Percentiles rank a stretch among this genome's conserved stretches.
These are phyloP conservation scores for Lepidurus packardi DNA, from an alignment of 1,140 invertebrate species.

Conservation along the genomic window DNA sequence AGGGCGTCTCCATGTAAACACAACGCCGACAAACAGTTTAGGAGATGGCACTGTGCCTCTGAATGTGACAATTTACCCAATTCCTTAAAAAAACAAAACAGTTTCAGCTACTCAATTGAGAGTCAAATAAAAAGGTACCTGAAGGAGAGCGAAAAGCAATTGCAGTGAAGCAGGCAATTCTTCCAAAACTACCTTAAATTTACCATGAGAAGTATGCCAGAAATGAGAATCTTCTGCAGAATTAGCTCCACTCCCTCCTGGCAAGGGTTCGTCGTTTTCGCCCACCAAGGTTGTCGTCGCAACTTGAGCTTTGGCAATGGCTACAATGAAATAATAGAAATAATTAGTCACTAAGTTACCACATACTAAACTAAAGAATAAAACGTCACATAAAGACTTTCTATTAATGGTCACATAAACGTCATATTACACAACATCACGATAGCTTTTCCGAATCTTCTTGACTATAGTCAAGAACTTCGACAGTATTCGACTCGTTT, in stretches of 20 bases:
- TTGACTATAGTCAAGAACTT: no score
- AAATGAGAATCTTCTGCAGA: slow-evolving; percentile 47
- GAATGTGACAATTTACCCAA: slow-evolving; percentile 70
- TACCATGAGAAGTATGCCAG: slow-evolving; percentile 86
- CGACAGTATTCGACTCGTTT: no score
- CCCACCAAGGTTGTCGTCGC: slow-evolving; percentile 50
- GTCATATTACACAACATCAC: no score
- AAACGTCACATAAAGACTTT: no score
- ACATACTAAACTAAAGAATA: no score
- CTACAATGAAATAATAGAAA: slow-evolving; percentile 40
- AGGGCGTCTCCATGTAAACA: slow-evolving; percentile 90
- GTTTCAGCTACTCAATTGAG: neutral
- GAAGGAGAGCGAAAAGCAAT: slow-evolving; percentile 81
- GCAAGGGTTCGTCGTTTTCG: slow-evolving; percentile 56
- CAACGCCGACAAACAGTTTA: slow-evolving; percentile 85
- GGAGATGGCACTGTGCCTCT: slow-evolving; percentile 87
- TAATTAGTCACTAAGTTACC: neutral
- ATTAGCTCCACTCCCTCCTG: neutral
- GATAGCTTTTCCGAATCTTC: no score
- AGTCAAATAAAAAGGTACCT: slow-evolving; percentile 52
- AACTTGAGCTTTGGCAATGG: slow-evolving; percentile 58
- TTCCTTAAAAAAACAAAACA: slow-evolving; percentile 54
- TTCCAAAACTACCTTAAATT: slow-evolving; percentile 85
- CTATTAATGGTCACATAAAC: no score
- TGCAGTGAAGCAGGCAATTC: slow-evolving; percentile 86